Percentiles rank a stretch among this genome's conserved stretches.
Evolutionary conservation across 2,888 invertebrate genomes (phyloP).

Genomic region (Drosophila percnosoma): DNA sequence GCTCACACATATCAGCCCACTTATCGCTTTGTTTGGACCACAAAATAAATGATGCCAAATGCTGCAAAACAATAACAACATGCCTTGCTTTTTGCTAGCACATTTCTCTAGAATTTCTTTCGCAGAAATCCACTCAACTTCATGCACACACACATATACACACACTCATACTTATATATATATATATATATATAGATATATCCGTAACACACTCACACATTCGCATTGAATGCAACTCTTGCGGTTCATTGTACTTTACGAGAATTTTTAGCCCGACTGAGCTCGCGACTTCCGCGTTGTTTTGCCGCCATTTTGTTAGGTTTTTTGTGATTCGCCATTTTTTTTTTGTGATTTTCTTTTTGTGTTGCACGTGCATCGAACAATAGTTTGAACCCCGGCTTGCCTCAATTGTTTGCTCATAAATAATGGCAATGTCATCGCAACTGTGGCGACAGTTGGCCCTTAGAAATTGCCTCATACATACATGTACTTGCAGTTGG

Average conservation of each 20-base stretch:
- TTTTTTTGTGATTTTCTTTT: slow-evolving; percentile 25
- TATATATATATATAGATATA: neutral
- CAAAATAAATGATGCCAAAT: slow-evolving; percentile 68
- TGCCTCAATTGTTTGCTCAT: slow-evolving; percentile 73
- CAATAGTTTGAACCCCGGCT: slow-evolving; percentile 61
- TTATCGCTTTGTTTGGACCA: slow-evolving; percentile 52
- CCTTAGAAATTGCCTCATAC: slow-evolving; percentile 50
- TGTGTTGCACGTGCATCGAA: slow-evolving; percentile 61
- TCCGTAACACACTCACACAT: slow-evolving; percentile 4
- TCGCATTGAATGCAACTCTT: slow-evolving; percentile 61
- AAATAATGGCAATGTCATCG: slow-evolving; percentile 70
- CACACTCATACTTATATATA: slow-evolving; percentile 6
- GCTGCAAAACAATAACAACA: slow-evolving; percentile 61
- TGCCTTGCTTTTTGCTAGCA: slow-evolving; percentile 40
- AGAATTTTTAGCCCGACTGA: slow-evolving; percentile 55
- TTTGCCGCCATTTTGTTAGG: slow-evolving; percentile 71
- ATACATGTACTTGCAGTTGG: slow-evolving; percentile 24
- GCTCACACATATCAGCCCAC: slow-evolving; percentile 38
- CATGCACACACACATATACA: slow-evolving; percentile 19
- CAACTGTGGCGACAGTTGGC: slow-evolving; percentile 59
- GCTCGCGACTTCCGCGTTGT: slow-evolving; percentile 70
- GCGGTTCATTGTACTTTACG: slow-evolving; percentile 76
- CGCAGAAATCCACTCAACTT: slow-evolving; percentile 68
- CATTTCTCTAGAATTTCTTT: slow-evolving; percentile 57
- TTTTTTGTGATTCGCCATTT: slow-evolving; percentile 48